Conservation (phyloP, 1,140 invertebrate genomes). For the Zophobas atratus region DNA sequence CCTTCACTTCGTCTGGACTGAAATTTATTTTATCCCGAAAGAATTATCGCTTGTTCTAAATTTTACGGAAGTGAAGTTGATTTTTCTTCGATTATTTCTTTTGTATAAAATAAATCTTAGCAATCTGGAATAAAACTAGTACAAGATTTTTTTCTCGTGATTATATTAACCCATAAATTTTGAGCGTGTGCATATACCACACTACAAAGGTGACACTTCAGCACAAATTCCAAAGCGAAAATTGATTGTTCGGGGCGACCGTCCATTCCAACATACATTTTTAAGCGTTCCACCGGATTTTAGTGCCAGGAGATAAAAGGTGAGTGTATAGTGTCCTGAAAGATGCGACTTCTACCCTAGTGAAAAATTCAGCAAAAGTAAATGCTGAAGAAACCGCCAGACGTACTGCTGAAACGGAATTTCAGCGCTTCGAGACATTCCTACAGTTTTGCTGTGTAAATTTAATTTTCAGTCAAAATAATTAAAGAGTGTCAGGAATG, state of each 20-base stretch:
- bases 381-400: neutral
- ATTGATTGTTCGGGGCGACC: neutral
- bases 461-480: constrained; percentile 1
- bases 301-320: neutral
- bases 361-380: neutral
- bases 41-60: too few relatives aligned
- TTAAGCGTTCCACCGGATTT: neutral
- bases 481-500: constrained; percentile 7
- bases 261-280: neutral
- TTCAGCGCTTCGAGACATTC: neutral
- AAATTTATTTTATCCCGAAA: too few relatives aligned
- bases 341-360: neutral
- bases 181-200: too few relatives aligned
- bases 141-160: too few relatives aligned
- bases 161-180: too few relatives aligned
- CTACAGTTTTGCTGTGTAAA: constrained; percentile 10
- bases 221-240: too few relatives aligned
- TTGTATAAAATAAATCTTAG: too few relatives aligned
- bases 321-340: neutral
- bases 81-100: too few relatives aligned
- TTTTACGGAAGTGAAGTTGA: too few relatives aligned
- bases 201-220: too few relatives aligned
- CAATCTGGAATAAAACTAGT: too few relatives aligned
- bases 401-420: neutral
- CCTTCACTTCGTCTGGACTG: too few relatives aligned